A percentile compares a stretch with the other conserved stretches of the same genome.
These are phyloP conservation scores for Macaca fascicularis DNA, from an alignment of 2,113 vertebrate genomes.

Conservation along the genomic window T2T-MFA8v1.1 NC_088379.1:8880001-8880500, in stretches of 20 bases:
- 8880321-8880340: background rate
- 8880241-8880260: background rate
- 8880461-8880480: constrained; percentile 69
- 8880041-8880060: too few species aligned
- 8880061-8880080: too few species aligned
- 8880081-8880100: too few species aligned
- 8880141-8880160: too few species aligned
- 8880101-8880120: too few species aligned
- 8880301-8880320: constrained; percentile 56
- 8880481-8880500: constrained; percentile 80
- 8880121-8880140: too few species aligned
- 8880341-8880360: constrained; percentile 20
- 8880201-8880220: too few species aligned
- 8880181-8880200: too few species aligned
- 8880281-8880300: background rate
- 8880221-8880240: too few species aligned
- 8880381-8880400: constrained; percentile 62
- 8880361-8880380: constrained; percentile 33
- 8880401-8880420: constrained; percentile 54
- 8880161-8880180: too few species aligned
- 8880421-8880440: constrained; percentile 66
- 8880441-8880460: constrained; percentile 68
- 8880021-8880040: too few species aligned
- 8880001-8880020: too few species aligned
- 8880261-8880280: background rate